A percentile compares a stretch with the other conserved stretches of the same genome.
Conservation (phyloP, 2,888 invertebrate species). For the Idaea biselata region DNA sequence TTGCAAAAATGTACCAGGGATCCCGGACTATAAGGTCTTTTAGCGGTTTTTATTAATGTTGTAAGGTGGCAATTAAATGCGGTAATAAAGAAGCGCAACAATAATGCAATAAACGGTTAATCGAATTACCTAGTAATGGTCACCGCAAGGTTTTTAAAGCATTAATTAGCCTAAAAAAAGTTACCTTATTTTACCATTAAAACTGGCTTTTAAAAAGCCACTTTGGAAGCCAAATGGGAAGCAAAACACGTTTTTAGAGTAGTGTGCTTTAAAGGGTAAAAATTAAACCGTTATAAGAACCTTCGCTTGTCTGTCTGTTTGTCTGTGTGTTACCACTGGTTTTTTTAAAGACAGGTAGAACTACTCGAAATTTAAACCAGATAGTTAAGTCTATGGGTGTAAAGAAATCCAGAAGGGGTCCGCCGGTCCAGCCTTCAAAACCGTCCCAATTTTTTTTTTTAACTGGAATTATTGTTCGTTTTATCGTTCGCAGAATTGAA, state of each 20-base stretch:
- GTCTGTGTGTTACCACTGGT: background rate
- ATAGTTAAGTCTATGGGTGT: too few species aligned
- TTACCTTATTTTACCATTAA: conserved; percentile 6
- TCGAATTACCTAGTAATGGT: conserved; percentile 8
- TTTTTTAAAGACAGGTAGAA: background rate
- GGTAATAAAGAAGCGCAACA: background rate
- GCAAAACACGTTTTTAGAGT: conserved; percentile 17
- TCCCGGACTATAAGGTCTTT: background rate
- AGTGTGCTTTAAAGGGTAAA: background rate
- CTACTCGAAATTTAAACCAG: too few species aligned
- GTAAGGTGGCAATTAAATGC: background rate
- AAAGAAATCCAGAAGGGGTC: too few species aligned
- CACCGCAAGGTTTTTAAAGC: conserved; percentile 5
- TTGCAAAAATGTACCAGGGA: too few species aligned
- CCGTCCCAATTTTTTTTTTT: too few species aligned
- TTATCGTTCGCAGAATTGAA: too few species aligned
- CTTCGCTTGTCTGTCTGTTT: too few species aligned
- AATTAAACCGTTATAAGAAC: background rate
- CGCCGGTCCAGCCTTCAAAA: too few species aligned
- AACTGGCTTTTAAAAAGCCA: conserved; percentile 18
- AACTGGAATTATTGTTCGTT: too few species aligned
- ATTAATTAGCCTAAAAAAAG: conserved; percentile 3
- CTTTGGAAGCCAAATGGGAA: conserved; percentile 13
- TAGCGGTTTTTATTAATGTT: background rate
- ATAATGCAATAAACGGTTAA: background rate